Evolutionary conservation across 92 coral and sea anemone genomes (phyloP), one percentile per base, ranked within the genome.

Genomic region (Bergia puertoricense): DNA sequence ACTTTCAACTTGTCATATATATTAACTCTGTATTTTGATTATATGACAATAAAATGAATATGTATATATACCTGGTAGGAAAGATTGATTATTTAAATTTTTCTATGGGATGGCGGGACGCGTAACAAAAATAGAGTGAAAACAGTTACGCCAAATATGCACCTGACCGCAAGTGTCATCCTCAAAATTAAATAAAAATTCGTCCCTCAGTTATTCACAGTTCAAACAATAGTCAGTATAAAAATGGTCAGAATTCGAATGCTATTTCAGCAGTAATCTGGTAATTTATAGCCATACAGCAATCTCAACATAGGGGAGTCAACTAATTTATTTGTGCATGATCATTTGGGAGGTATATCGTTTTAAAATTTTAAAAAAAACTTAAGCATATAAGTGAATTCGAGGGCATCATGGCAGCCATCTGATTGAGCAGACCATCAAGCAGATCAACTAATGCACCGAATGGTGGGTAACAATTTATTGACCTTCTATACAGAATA

Each of bases 71-170:
- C 54, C 54, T 48, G 30, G 77, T 8, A 73, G 77, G 15, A 73
- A 73, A 37, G 77, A 23, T 73, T 23, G 10, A 73, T 23, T 73
- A 73, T 23, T 73, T 73, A 23, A 73, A 23, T 73, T 73, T 73
- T 73, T 73, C 77, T 73, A 73, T 73, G 39, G 77, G 77, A 73
- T 73, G 77, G 43, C 39, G 77, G 77, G 77, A 37, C 41, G 30
- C 30, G 30, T 30, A 30, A 30, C 30, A 30, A 73, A 38, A 73
- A 72, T 23, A 37, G 41, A 73, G 41, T 73, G 18, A 73, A 73
- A 73, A 73, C 36, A 40, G 41, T 73, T 73, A 73, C 77, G n/a
- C 43, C 10, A 72, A 72, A 18, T 72, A 73, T 23, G 41, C 39
- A 40, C 44, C 54, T 73, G 44, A 73, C 41, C 77, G n/a, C 30